Evolutionary conservation across 2,888 invertebrate species (phyloP).

Genomic region (Macrosoma leucophasiata): DNA sequence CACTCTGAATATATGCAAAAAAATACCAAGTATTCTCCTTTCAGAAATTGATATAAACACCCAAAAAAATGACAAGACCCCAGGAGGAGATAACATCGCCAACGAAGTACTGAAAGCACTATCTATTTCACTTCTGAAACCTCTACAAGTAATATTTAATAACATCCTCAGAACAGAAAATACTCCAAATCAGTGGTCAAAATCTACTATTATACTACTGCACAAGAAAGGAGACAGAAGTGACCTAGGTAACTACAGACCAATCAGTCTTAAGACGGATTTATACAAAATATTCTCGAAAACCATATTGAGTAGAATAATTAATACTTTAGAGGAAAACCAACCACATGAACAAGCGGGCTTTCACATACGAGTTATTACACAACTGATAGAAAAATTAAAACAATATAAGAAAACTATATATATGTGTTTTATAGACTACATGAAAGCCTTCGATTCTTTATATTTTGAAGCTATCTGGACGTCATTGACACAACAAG

Average conservation of each 20-base stretch:
- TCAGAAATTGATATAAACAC: constrained; percentile 8
- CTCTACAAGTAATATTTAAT: constrained; percentile 5
- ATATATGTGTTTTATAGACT: constrained; percentile 13
- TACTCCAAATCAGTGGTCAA: constrained; percentile 5
- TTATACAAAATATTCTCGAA: constrained; percentile 7
- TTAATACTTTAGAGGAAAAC: constrained; percentile 9
- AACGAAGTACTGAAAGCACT: constrained; percentile 4
- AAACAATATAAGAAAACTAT: constrained; percentile 2
- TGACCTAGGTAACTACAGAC: no score
- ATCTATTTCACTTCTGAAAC: constrained; percentile 1
- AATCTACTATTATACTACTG: constrained; percentile 4
- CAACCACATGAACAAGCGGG: constrained; percentile 12
- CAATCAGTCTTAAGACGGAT: constrained; percentile 10
- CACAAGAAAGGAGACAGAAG: no score
- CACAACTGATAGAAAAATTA: constrained; percentile 11
- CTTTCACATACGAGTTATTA: constrained; percentile 9
- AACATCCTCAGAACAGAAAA: constrained; percentile 4
- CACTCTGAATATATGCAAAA: background rate
- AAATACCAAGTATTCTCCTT: constrained; percentile 3
- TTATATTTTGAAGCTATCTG: constrained; percentile 3
- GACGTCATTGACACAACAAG: constrained; percentile 12
- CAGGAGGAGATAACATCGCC: constrained; percentile 8
- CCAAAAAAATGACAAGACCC: constrained; percentile 9
- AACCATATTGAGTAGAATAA: constrained; percentile 9
- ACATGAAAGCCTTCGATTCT: constrained; percentile 6